Percentiles rank a stretch among this genome's conserved stretches.
Conservation (phyloP, 23 tunicate species). For the Clavelina lepadiformis region DNA sequence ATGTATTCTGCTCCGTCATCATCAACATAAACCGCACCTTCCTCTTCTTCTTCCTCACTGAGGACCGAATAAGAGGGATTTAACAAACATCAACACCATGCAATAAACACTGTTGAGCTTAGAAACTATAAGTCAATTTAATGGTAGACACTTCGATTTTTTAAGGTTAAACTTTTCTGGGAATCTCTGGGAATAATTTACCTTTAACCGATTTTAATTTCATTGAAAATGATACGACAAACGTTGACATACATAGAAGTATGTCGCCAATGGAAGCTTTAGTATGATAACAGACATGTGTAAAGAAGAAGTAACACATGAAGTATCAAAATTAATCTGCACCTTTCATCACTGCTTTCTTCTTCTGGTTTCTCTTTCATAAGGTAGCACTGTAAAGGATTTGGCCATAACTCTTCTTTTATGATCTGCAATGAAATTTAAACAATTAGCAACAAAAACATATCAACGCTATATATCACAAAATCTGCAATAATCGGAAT, state of each 20-base stretch:
- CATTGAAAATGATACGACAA: too few species aligned
- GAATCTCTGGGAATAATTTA: too few species aligned
- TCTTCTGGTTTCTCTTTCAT: constrained; percentile 22
- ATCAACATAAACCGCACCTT: constrained; percentile 36
- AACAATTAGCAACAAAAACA: too few species aligned
- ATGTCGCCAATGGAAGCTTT: too few species aligned
- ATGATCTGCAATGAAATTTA: constrained; percentile 47
- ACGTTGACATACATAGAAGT: too few species aligned
- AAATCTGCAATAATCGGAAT: too few species aligned
- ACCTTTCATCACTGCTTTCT: constrained; percentile 51
- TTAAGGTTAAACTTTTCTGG: too few species aligned
- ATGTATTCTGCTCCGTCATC: constrained; percentile 65
- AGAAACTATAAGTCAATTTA: too few species aligned
- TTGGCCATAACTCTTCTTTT: constrained; percentile 87
- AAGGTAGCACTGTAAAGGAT: constrained; percentile 62
- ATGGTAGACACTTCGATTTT: too few species aligned
- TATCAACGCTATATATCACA: neutral
- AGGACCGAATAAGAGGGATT: neutral
- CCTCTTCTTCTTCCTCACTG: constrained; percentile 18
- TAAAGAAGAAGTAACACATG: neutral
- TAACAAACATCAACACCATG: neutral
- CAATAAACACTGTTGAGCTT: neutral
- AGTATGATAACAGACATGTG: too few species aligned
- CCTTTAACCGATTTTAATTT: too few species aligned
- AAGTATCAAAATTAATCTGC: too few species aligned